Conservation (phyloP, 2,113 vertebrate species). For the Pseudopodoces humilis region DNA sequence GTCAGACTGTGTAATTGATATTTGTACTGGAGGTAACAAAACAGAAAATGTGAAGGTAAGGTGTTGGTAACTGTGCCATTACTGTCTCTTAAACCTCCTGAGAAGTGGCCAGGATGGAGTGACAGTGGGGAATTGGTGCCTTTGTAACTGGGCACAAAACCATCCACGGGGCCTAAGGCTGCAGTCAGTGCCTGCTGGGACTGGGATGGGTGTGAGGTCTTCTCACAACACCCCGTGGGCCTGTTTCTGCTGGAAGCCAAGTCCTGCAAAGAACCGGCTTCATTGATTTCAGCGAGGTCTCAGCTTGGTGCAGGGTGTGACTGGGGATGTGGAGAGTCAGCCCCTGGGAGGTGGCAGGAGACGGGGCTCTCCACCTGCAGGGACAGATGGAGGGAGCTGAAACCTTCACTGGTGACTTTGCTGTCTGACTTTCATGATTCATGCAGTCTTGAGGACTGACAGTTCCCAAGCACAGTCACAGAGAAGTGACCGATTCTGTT, state of each 20-base stretch:
- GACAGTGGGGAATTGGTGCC: conserved; percentile 65
- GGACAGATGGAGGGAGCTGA: not conserved
- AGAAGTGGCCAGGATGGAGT: not conserved
- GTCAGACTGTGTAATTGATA: conserved; percentile 54
- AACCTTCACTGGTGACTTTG: not conserved
- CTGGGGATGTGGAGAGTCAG: not conserved
- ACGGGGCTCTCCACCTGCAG: not conserved
- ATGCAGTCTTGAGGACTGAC: not conserved
- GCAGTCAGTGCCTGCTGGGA: not conserved
- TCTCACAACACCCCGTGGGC: not conserved
- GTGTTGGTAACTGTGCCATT: conserved; percentile 20
- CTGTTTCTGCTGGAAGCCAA: not conserved
- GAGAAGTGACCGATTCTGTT: not conserved
- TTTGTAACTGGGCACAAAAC: not conserved
- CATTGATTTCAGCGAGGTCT: not conserved
- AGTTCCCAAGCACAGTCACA: not conserved
- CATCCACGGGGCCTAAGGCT: not conserved
- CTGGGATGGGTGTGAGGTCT: too few species aligned
- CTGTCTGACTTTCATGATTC: not conserved
- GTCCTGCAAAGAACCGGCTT: not conserved
- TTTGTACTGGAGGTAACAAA: conserved; percentile 42
- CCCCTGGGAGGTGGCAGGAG: not conserved
- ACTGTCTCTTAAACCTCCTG: not conserved
- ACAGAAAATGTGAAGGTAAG: conserved; percentile 17
- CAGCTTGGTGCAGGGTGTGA: not conserved